These are phyloP conservation scores for Apostichopus parvimensis DNA, from an alignment of 35 echinoderm and acorn worm genomes.

Conservation along the genomic window DNA sequence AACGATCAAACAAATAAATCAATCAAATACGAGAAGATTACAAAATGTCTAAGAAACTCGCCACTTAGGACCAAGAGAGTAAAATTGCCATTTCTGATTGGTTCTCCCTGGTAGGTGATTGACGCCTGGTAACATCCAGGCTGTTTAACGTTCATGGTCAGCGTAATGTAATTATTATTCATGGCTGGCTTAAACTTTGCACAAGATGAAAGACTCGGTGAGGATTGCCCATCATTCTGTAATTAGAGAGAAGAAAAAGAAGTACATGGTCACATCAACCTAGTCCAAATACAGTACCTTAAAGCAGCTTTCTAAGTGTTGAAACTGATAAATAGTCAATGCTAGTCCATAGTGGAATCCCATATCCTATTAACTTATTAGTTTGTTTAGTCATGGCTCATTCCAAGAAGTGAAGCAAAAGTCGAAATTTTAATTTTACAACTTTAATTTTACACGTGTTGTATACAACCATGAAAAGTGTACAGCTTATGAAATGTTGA, in stretches of 20 bases:
- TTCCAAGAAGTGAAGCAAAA: too few relatives aligned
- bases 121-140: conserved; percentile 85
- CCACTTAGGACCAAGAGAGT: conserved; percentile 88
- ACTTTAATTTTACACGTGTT: too few relatives aligned
- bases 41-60: conserved; percentile 30
- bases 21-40: not conserved
- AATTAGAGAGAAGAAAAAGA: conserved; percentile 26
- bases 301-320: not conserved
- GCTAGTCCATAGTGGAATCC: too few relatives aligned
- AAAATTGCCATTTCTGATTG: conserved; percentile 90
- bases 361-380: too few relatives aligned
- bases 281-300: too few relatives aligned
- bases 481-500: too few relatives aligned
- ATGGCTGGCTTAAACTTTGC: conserved; percentile 59
- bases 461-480: too few relatives aligned
- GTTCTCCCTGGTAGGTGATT: conserved; percentile 62
- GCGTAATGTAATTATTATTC: conserved; percentile 70
- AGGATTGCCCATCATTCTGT: conserved; percentile 58
- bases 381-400: too few relatives aligned
- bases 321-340: too few relatives aligned
- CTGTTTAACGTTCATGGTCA: conserved; percentile 71
- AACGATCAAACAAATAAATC: not conserved
- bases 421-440: too few relatives aligned
- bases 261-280: not conserved
- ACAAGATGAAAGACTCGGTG: conserved; percentile 38